phyloP scores from a whole-genome alignment of 2,113 vertebrate genomes.

The Callipepla squamata region DNA sequence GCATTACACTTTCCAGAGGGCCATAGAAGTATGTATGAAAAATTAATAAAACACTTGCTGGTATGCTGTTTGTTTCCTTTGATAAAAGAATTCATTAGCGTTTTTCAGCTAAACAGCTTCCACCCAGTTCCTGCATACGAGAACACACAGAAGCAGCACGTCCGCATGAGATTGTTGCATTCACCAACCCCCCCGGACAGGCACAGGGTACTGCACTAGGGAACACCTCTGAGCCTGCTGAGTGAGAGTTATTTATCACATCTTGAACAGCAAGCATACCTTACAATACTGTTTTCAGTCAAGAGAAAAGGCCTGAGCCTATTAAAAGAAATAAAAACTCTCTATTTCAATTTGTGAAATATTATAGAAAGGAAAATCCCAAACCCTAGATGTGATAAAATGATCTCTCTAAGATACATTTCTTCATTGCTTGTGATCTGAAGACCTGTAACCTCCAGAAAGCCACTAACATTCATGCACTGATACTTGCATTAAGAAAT shows the following conservation, averaged over 20 bases:
- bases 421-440: background rate
- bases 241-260: background rate
- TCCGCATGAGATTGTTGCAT: background rate
- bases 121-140: background rate
- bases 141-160: background rate
- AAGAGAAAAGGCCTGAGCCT: background rate
- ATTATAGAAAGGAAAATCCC: fast-evolving
- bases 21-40: background rate
- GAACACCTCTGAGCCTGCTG: background rate
- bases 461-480: background rate
- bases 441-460: background rate
- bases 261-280: background rate
- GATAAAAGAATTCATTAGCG: constrained; percentile 32
- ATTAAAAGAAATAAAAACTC: background rate
- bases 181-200: background rate
- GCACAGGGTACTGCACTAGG: background rate
- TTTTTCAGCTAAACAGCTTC: constrained; percentile 38
- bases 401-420: background rate
- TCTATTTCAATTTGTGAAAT: background rate
- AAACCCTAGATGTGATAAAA: background rate
- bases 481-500: background rate
- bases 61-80: constrained; percentile 40
- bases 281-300: background rate
- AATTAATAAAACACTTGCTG: background rate
- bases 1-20: background rate